Base-by-base conservation (phyloP, 2,888 invertebrate species). In the Geophilus truncorum region DNA sequence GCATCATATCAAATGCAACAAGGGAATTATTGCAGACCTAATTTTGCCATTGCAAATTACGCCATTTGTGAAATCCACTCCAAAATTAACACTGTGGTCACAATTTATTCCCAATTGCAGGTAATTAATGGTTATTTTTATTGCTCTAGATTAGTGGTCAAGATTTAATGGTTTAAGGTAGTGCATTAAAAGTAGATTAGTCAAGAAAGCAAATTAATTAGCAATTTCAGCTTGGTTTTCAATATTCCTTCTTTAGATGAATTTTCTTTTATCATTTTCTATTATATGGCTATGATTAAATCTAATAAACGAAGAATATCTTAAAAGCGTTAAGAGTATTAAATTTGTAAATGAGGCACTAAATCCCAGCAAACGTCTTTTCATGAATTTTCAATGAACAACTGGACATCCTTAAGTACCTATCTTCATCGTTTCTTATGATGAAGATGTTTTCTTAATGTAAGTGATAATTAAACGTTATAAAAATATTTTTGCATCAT, bases 381-480 rank as follows among this genome's bases (percentile, higher is more conserved):
- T 62, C 57, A 62, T 62, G 57, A 62, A 62, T 62, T 62, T 62
- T 62, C 57, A 62, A 62, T 62, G 57, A 62, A 62, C 57, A 62
- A 62, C 21, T 62, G 57, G 2, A 21, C 21, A 21, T 62, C 21
- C 57, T 23, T 21, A 57, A 57, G 57, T 62, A 23, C n/a, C n/a
- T n/a, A n/a, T 10, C 21, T 23, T 12, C 57, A 62, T 18, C 15
- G 15, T 62, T 23, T 62, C 7, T 62, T 7, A 23, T 21, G 21
- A 21, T 62, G 23, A 62, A 62, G 23, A 23, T 62, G 23, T 62
- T 62, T 62, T 62, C 10, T 0, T 40, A 40, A 40, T 40, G n/a
- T 40, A 40, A 40, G 15, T 15, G 15, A n/a, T 0, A 4, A 40
- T 40, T 40, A 40, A 40, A 40, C 15, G 12, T 40, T n/a, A 40